phyloP scores from a whole-genome alignment of 2,888 invertebrate species.

The Macrosoma leucophasiata region DNA sequence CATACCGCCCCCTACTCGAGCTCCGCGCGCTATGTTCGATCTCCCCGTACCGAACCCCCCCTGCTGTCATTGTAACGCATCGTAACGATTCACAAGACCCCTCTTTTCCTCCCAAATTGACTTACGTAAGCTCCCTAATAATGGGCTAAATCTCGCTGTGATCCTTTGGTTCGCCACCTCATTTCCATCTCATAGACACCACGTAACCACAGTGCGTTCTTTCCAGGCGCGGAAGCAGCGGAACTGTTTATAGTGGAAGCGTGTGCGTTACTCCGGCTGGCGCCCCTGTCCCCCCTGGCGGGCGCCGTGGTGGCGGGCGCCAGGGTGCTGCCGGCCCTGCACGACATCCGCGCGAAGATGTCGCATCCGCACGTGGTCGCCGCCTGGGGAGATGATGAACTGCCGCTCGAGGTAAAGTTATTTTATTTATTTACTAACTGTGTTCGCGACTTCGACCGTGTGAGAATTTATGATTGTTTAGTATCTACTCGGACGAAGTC shows the following conservation, averaged over 20 bases:
- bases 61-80: too few relatives aligned
- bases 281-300: conserved; percentile 82
- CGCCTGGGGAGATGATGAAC: conserved; percentile 97
- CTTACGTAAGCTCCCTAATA: too few relatives aligned
- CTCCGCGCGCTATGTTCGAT: conserved; percentile 44
- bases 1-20: conserved; percentile 54
- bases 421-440: too few relatives aligned
- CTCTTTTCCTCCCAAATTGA: too few relatives aligned
- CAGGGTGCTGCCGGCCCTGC: conserved; percentile 93
- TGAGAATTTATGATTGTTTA: too few relatives aligned
- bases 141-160: too few relatives aligned
- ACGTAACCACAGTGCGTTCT: not conserved
- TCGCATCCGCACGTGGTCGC: conserved; percentile 83
- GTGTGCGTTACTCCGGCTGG: conserved; percentile 91
- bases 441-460: too few relatives aligned
- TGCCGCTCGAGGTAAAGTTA: conserved; percentile 88
- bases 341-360: conserved; percentile 84
- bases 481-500: too few relatives aligned
- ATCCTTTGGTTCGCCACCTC: too few relatives aligned
- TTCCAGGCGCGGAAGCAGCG: conserved; percentile 80
- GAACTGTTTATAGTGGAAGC: conserved; percentile 95
- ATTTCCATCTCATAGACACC: too few relatives aligned
- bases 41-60: not conserved
- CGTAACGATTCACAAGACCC: too few relatives aligned
- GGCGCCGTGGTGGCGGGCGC: conserved; percentile 96